These are phyloP conservation scores for Cancer borealis DNA, from an alignment of 2,888 invertebrate species.

Conservation along the genomic window DNA sequence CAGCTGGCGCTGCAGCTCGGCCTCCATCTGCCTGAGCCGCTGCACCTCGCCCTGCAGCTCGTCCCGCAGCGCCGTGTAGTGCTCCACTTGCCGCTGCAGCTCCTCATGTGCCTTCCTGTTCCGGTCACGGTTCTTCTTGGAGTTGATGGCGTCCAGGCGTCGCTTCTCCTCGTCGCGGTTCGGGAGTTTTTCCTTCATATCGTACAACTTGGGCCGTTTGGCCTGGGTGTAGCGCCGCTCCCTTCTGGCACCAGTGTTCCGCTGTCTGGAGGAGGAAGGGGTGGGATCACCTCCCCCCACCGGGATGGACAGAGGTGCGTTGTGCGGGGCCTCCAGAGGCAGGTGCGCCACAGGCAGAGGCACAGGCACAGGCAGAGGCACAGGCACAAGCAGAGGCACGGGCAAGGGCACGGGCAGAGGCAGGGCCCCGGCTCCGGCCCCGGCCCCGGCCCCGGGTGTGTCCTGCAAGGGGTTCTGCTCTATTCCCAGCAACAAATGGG, in stretches of 20 bases:
- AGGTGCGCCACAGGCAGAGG: too few species aligned
- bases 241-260: not conserved
- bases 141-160: conserved; percentile 77
- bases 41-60: not conserved
- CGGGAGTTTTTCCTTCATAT: conserved; percentile 70
- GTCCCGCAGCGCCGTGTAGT: conserved; percentile 12
- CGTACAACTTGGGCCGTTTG: conserved; percentile 71
- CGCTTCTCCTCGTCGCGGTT: conserved; percentile 76
- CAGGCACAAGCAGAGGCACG: too few species aligned
- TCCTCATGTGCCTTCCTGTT: conserved; percentile 56
- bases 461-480: not conserved
- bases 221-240: not conserved
- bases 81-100: too few species aligned
- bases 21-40: conserved; percentile 53
- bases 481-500: too few species aligned
- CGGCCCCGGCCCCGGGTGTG: too few species aligned
- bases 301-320: too few species aligned
- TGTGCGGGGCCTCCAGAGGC: too few species aligned
- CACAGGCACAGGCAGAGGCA: too few species aligned
- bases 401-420: too few species aligned
- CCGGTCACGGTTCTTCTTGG: conserved; percentile 77
- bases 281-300: too few species aligned
- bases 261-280: not conserved
- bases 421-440: too few species aligned
- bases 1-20: not conserved